Base-by-base conservation (phyloP, 2,113 vertebrate genomes). In the Pagrus major region DNA sequence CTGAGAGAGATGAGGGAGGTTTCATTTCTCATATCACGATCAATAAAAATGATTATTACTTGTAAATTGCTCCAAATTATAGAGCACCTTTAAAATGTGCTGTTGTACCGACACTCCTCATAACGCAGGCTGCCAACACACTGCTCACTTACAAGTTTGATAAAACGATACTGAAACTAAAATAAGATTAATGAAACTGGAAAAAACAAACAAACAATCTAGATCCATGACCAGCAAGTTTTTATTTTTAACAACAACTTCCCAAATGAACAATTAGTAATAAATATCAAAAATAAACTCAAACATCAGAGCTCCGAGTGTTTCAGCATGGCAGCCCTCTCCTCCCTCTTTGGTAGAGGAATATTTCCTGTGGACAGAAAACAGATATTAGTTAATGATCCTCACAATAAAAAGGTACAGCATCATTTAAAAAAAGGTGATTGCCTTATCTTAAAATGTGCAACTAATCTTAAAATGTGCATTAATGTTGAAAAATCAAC, bases 321-420 rank as follows among this genome's bases (percentile, higher is more conserved):
- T 86, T 89, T 92, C 60, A 94, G 80, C 75, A 94, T 79, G 44
- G 89, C 67, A 3, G 83, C 35, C 60, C 93, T 92, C 80, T 95
- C 94, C 63, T 95, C 95, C 52, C 93, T 88, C 78, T 93, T 92
- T 82, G 95, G 94, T 55, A 97, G 80, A 86, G 97, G 94, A 89
- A 98, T 97, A 83, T 99, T 99, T 92, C 97, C 97, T 99, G 91
- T 47, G 46, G 11, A 16, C 33, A 75, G 41, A 83, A 81, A 82
- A 78, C 1, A 35, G 64, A 59, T 1, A 37, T 27, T 8, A 44
- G 21, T 66, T 12, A 18, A 72, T 3, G 33, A 58, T 15, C 27
- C n/a, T 21, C 11, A 39, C 6, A 21, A 2, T 51, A 18, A 65
- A 76, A 23, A 23, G 1, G 2, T 18, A 9, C 18, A 21, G 2